phyloP scores from a whole-genome alignment of 1,140 invertebrate species.

The Trachymyrmex cornetzi region DNA sequence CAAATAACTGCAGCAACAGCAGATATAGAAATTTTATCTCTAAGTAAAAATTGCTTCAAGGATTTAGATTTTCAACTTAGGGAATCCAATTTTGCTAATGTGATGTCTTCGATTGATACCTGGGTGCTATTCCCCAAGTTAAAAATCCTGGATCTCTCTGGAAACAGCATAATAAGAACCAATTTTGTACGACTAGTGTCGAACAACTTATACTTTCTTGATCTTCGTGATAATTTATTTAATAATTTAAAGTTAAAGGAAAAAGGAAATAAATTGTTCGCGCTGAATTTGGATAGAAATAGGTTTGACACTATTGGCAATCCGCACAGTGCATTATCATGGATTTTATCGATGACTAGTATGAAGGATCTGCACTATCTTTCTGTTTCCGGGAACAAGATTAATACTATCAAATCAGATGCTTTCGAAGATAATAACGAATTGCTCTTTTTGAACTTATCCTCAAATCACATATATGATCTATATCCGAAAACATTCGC shows the following conservation, averaged over 20 bases:
- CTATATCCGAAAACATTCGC: neutral
- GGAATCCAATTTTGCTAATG: no score
- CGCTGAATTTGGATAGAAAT: neutral
- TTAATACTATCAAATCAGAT: neutral
- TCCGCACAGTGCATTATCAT: no score
- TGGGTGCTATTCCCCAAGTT: neutral
- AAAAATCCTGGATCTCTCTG: neutral
- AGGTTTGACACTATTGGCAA: neutral
- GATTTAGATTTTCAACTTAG: no score
- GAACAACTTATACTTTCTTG: neutral
- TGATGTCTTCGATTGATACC: no score
- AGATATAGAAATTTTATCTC: slow-evolving; percentile 7
- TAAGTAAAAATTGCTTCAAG: neutral
- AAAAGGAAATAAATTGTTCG: neutral
- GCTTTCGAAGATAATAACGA: neutral
- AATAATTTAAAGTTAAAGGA: neutral
- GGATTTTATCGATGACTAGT: neutral
- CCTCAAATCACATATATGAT: neutral
- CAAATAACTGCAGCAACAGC: neutral
- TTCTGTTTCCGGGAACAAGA: neutral
- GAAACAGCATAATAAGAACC: neutral
- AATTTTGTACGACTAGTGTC: neutral
- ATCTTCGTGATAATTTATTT: neutral
- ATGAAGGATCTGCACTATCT: neutral
- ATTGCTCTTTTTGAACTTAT: neutral